A percentile compares a stretch with the other conserved stretches of the same genome.
Conservation (phyloP, 2,888 invertebrate genomes). For the Ethmia dodecea region DNA sequence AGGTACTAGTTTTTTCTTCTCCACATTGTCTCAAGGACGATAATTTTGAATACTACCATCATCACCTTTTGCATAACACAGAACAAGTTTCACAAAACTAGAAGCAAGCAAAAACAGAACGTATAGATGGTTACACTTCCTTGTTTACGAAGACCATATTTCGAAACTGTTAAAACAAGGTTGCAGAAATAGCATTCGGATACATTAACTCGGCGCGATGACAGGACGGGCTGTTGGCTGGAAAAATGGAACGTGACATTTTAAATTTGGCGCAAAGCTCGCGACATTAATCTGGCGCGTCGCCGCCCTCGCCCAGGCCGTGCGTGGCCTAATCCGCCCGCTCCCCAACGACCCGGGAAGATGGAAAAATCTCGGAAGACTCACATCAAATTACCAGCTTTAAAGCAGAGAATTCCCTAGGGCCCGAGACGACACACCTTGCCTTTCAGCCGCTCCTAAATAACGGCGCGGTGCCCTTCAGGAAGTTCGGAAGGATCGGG, state of each 20-base stretch:
- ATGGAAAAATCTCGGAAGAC: conserved; percentile 74
- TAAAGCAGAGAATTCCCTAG: conserved; percentile 70
- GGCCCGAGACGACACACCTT: conserved; percentile 65
- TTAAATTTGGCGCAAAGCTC: conserved; percentile 71
- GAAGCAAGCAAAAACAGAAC: too few relatives aligned
- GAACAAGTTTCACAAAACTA: too few relatives aligned
- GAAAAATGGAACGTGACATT: conserved; percentile 73
- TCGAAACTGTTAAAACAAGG: too few relatives aligned
- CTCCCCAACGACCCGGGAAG: conserved; percentile 65
- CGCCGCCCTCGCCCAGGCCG: conserved; percentile 62
- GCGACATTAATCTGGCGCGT: conserved; percentile 72
- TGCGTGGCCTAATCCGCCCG: conserved; percentile 69
- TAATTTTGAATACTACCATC: conserved; percentile 29
- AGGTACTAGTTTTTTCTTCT: conserved; percentile 32
- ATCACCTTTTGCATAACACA: too few relatives aligned
- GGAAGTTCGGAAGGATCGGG: conserved; percentile 67
- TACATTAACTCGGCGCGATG: conserved; percentile 49
- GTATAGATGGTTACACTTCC: too few relatives aligned
- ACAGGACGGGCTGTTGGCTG: conserved; percentile 54
- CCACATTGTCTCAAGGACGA: conserved; percentile 41
- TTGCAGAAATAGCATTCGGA: conserved; percentile 47
- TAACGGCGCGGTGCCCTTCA: conserved; percentile 66
- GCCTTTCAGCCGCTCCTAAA: conserved; percentile 70
- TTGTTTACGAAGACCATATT: too few relatives aligned
- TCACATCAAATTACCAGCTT: conserved; percentile 75